Evolutionary conservation across 2,888 invertebrate species (phyloP).

Genomic region (Leucania comma): DNA sequence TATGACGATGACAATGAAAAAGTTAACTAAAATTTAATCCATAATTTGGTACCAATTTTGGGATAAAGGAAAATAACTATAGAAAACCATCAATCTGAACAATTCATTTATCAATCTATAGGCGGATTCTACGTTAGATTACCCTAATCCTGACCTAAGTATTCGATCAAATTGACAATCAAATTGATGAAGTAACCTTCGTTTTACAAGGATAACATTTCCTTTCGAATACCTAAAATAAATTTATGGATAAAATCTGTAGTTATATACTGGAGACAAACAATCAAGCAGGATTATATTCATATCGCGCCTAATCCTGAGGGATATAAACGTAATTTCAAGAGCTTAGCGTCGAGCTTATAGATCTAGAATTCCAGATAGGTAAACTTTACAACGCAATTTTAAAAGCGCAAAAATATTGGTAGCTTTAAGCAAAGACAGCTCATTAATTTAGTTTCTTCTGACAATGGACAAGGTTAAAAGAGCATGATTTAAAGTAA

Average conservation of each 20-base stretch:
- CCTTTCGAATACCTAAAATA: constrained; percentile 15
- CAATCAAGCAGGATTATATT: constrained; percentile 44
- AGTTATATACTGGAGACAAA: constrained; percentile 12
- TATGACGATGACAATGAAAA: too few species aligned
- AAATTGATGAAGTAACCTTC: constrained; percentile 5
- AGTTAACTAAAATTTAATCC: neutral
- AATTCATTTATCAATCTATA: constrained; percentile 2
- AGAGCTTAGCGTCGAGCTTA: constrained; percentile 47
- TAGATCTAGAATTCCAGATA: constrained; percentile 27
- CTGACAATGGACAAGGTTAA: neutral
- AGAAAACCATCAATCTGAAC: neutral
- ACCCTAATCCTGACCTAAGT: constrained; percentile 1
- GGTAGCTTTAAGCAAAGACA: neutral
- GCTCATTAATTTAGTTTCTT: neutral
- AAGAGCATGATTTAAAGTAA: neutral
- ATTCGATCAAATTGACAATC: neutral
- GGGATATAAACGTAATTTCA: constrained; percentile 54
- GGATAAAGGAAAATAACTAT: neutral
- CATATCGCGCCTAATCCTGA: constrained; percentile 45
- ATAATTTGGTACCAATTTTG: neutral
- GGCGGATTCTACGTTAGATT: neutral
- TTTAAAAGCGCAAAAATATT: neutral
- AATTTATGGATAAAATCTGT: constrained; percentile 14
- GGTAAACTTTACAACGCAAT: neutral
- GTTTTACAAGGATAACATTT: neutral